A percentile compares a stretch with the other conserved stretches of the same genome.
phyloP scores from a whole-genome alignment of 2,888 invertebrate genomes.

The Crocallis elinguaria region DNA sequence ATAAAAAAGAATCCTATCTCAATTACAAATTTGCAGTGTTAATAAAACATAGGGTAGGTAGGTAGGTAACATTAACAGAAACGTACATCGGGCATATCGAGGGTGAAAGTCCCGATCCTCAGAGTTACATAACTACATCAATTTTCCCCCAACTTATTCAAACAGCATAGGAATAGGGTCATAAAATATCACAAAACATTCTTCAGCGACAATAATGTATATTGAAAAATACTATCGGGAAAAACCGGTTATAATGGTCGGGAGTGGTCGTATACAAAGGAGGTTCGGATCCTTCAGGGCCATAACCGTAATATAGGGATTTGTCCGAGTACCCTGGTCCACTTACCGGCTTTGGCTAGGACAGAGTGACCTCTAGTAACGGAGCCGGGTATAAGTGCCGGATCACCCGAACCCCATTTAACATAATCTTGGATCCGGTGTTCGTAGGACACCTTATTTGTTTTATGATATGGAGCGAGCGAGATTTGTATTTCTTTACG shows the following conservation, averaged over 20 bases:
- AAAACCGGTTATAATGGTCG: slow-evolving; percentile 55
- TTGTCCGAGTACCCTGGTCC: slow-evolving; percentile 68
- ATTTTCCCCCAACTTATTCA: slow-evolving; percentile 29
- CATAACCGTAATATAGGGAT: slow-evolving; percentile 73
- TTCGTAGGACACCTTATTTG: slow-evolving; percentile 40
- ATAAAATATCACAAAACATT: slow-evolving; percentile 35
- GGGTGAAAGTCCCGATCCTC: slow-evolving; percentile 19
- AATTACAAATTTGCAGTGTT: no score
- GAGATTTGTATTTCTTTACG: slow-evolving; percentile 35
- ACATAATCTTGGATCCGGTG: slow-evolving; percentile 63
- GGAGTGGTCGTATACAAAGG: slow-evolving; percentile 58
- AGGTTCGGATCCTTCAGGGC: slow-evolving; percentile 54
- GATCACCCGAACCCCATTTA: slow-evolving; percentile 62
- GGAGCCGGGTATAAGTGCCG: slow-evolving; percentile 63
- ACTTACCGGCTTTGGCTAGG: slow-evolving; percentile 69
- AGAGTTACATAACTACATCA: slow-evolving; percentile 28
- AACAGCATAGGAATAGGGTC: slow-evolving; percentile 30
- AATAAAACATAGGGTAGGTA: no score
- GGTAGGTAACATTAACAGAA: no score
- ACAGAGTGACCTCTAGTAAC: slow-evolving; percentile 52
- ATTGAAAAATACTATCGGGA: slow-evolving; percentile 53
- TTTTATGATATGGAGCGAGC: slow-evolving; percentile 35
- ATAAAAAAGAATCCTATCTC: no score
- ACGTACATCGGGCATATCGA: slow-evolving; percentile 18
- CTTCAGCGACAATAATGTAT: slow-evolving; percentile 40